These are phyloP conservation scores for Paedocypris sp. DNA, from an alignment of 2,113 vertebrate species.

Conservation along the genomic window DNA sequence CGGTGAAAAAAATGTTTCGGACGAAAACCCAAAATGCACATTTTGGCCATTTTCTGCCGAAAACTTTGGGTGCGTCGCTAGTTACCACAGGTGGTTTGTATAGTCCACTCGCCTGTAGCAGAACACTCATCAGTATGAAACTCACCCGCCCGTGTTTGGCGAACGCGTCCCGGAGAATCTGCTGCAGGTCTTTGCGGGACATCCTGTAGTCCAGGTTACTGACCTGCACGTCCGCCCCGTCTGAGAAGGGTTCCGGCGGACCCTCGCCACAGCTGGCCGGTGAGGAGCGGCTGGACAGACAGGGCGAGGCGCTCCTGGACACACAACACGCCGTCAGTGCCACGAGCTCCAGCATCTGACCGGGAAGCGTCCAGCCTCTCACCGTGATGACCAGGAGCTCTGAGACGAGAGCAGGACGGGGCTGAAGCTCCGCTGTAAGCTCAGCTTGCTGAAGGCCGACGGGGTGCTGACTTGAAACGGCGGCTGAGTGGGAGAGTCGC, in stretches of 20 bases:
- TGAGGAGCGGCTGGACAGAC: conserved; percentile 76
- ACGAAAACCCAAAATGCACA: too few relatives aligned
- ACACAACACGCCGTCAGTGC: neutral
- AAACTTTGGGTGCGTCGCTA: too few relatives aligned
- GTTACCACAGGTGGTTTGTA: too few relatives aligned
- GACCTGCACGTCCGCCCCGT: conserved; percentile 82
- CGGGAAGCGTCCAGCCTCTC: too few relatives aligned
- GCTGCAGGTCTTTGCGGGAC: conserved; percentile 87
- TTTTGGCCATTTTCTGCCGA: too few relatives aligned
- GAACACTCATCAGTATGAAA: too few relatives aligned
- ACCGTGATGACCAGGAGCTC: conserved; percentile 86
- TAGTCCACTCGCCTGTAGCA: too few relatives aligned
- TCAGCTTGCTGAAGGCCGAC: conserved; percentile 87
- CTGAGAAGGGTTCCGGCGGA: conserved; percentile 71
- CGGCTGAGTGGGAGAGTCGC: conserved; percentile 65
- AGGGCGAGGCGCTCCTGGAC: conserved; percentile 75
- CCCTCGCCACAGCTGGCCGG: conserved; percentile 63
- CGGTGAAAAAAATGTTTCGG: too few relatives aligned
- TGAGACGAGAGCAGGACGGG: conserved; percentile 71
- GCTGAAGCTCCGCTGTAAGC: conserved; percentile 73
- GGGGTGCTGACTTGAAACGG: conserved; percentile 89
- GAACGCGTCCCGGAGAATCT: conserved; percentile 75
- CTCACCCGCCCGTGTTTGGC: conserved; percentile 80
- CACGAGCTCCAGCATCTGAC: neutral
- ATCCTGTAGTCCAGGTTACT: conserved; percentile 90